Percentiles rank a stretch among this genome's conserved stretches.
phyloP scores from a whole-genome alignment of 1,140 invertebrate species.

The Hydropsyche tenuis region DNA sequence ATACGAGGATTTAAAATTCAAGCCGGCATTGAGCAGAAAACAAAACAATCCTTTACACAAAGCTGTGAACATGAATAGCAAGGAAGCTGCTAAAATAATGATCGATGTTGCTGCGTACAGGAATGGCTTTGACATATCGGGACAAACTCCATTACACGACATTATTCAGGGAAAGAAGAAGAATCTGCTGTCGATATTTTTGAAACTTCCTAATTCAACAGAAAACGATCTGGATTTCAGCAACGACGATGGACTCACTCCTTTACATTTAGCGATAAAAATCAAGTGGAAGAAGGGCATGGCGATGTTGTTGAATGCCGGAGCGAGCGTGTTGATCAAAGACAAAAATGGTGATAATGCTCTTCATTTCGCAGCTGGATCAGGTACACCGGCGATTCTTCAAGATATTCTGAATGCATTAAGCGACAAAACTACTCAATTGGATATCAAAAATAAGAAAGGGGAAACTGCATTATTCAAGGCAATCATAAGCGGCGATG shows the following conservation, averaged over 20 bases:
- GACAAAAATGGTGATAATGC: conserved; percentile 67
- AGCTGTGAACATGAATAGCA: conserved; percentile 63
- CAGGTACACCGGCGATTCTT: conserved; percentile 68
- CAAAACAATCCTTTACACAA: conserved; percentile 65
- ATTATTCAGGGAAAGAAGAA: conserved; percentile 57
- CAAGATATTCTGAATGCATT: conserved; percentile 65
- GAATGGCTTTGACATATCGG: conserved; percentile 63
- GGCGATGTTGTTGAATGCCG: conserved; percentile 70
- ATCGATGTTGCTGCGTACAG: conserved; percentile 62
- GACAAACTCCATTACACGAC: conserved; percentile 68
- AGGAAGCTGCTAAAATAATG: conserved; percentile 63
- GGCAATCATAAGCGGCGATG: conserved; percentile 59
- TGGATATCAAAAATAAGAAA: conserved; percentile 58
- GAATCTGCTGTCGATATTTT: conserved; percentile 16
- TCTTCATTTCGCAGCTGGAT: conserved; percentile 65
- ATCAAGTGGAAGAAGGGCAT: conserved; percentile 63
- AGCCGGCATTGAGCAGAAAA: neutral
- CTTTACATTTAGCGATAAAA: conserved; percentile 58
- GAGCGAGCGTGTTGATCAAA: conserved; percentile 70
- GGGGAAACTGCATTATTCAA: conserved; percentile 64
- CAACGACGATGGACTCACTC: conserved; percentile 57
- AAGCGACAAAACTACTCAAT: conserved; percentile 61
- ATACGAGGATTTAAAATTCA: conserved; percentile 21
- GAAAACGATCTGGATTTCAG: conserved; percentile 54
- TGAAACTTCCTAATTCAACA: conserved; percentile 4